phyloP scores from a whole-genome alignment of 2,113 vertebrate genomes.

The Clarias batrachus region DNA sequence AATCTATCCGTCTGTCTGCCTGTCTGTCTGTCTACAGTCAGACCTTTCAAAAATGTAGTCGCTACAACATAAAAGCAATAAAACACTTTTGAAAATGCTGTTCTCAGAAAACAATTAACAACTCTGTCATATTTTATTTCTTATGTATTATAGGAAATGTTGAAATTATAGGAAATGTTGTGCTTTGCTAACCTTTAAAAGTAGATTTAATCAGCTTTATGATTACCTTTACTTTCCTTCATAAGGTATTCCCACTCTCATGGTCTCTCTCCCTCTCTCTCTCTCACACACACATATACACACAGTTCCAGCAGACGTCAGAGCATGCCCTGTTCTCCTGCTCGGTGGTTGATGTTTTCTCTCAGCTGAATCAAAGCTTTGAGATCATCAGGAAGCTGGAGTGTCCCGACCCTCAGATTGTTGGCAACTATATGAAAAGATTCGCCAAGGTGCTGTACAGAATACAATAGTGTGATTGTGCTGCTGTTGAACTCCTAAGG shows the following conservation, averaged over 20 bases:
- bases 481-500: not conserved
- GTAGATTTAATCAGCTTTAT: not conserved
- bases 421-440: constrained; percentile 94
- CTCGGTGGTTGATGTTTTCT: constrained; percentile 96
- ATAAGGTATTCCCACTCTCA: not conserved
- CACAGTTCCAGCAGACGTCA: constrained; percentile 94
- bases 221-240: not conserved
- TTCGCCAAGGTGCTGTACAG: constrained; percentile 87
- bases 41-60: too few species aligned
- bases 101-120: not conserved
- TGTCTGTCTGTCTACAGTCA: too few species aligned
- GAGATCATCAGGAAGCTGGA: constrained; percentile 98
- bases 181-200: not conserved
- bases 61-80: not conserved
- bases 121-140: not conserved
- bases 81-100: not conserved
- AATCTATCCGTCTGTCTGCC: too few species aligned
- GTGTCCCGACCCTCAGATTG: constrained; percentile 93
- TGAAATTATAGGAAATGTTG: not conserved
- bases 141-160: not conserved
- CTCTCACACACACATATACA: not conserved
- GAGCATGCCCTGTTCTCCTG: constrained; percentile 97
- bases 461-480: not conserved
- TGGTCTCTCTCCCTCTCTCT: not conserved
- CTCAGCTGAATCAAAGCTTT: constrained; percentile 98